Evolutionary conservation across 23 tunicate genomes (phyloP).

Genomic region (Halocynthia roretzi): DNA sequence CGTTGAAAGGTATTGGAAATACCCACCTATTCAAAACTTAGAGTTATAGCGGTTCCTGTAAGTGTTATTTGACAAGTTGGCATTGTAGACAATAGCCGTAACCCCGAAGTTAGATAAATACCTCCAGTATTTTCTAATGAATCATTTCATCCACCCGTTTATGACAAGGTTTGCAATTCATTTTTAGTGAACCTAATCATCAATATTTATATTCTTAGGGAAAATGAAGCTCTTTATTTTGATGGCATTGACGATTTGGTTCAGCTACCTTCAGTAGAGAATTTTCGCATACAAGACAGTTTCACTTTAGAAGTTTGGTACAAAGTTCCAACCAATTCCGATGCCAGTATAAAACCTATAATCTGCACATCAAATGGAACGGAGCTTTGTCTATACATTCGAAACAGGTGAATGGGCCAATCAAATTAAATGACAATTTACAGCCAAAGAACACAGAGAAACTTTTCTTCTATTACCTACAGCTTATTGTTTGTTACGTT

Average conservation of each 20-base stretch:
- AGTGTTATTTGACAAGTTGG: no score
- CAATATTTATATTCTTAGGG: background rate
- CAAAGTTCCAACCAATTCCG: background rate
- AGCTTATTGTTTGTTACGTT: no score
- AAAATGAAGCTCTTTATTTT: constrained; percentile 3
- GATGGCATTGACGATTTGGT: constrained; percentile 13
- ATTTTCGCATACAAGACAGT: constrained; percentile 19
- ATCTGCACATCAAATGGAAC: constrained; percentile 8
- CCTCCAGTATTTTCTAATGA: background rate
- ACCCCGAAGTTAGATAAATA: no score
- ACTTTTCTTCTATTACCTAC: no score
- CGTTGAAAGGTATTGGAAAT: constrained; percentile 8
- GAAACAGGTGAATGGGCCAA: constrained; percentile 2
- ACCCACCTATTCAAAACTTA: no score
- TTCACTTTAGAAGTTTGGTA: constrained; percentile 17
- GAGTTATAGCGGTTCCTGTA: no score
- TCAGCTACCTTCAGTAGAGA: background rate
- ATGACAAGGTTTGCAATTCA: background rate
- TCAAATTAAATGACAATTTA: no score
- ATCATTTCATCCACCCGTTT: background rate
- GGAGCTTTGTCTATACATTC: constrained; percentile 12
- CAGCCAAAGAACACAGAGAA: no score
- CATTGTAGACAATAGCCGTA: no score
- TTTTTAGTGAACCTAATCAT: background rate
- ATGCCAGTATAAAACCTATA: constrained; percentile 9